A percentile compares a stretch with the other conserved stretches of the same genome.
phyloP scores from a whole-genome alignment of 1,140 invertebrate species.

The Ruditapes philippinarum region DNA sequence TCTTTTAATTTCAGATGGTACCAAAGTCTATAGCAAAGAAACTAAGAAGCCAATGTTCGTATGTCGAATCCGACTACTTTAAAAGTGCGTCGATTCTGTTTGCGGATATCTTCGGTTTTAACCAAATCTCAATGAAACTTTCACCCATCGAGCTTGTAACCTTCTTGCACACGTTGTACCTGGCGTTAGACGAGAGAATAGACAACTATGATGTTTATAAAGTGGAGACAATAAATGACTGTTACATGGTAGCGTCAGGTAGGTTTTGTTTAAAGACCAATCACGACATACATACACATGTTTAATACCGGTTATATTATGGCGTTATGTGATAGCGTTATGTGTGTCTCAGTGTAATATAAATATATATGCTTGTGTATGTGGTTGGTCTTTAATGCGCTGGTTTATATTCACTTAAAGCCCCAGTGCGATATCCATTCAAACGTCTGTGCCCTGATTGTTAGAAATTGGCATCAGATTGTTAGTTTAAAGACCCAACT shows the following conservation, averaged over 20 bases:
- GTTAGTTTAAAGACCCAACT: too few relatives aligned
- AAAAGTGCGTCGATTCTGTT: constrained; percentile 85
- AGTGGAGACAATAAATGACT: constrained; percentile 77
- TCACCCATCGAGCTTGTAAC: constrained; percentile 84
- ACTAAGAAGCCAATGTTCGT: not conserved
- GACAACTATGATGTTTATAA: constrained; percentile 77
- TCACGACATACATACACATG: too few relatives aligned
- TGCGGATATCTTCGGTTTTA: constrained; percentile 79
- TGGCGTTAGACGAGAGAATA: constrained; percentile 69
- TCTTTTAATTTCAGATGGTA: constrained; percentile 86
- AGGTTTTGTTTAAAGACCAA: not conserved
- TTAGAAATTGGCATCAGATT: too few relatives aligned
- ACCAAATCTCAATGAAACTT: constrained; percentile 63
- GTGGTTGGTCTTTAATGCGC: too few relatives aligned
- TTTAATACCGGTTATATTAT: too few relatives aligned
- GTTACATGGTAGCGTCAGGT: constrained; percentile 78
- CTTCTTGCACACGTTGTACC: constrained; percentile 75
- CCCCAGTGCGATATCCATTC: too few relatives aligned
- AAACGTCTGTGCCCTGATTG: too few relatives aligned
- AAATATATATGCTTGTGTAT: too few relatives aligned
- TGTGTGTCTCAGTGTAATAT: too few relatives aligned
- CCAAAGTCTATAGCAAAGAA: constrained; percentile 81
- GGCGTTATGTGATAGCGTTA: too few relatives aligned
- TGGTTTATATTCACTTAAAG: too few relatives aligned
- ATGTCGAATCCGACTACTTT: constrained; percentile 74